These are phyloP conservation scores for Hydrolagus affinis DNA, from an alignment of 2,113 vertebrate species.

Conservation along the genomic window DNA sequence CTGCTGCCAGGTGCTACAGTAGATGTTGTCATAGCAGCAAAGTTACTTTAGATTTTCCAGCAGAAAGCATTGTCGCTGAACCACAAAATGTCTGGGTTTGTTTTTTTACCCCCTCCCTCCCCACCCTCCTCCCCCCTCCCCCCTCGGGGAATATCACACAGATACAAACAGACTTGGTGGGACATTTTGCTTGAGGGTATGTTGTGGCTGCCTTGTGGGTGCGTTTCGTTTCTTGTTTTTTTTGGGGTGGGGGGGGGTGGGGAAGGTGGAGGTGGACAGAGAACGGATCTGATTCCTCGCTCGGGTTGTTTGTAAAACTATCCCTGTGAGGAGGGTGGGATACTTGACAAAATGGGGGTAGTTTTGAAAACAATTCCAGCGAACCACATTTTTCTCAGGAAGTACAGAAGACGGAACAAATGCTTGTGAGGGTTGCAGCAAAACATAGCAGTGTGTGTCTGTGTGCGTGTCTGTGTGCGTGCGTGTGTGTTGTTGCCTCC, in stretches of 20 bases:
- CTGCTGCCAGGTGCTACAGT: neutral
- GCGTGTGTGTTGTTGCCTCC: too few relatives aligned
- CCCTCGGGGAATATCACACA: neutral
- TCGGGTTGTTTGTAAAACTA: conserved; percentile 7
- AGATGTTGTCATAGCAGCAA: neutral
- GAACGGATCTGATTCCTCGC: neutral
- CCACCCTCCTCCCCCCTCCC: neutral
- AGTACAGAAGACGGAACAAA: neutral
- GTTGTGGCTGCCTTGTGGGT: neutral
- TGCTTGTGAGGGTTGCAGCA: neutral
- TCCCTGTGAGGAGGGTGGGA: neutral
- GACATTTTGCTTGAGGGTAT: neutral
- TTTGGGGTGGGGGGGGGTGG: too few relatives aligned
- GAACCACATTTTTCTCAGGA: neutral
- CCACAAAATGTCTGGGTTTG: too few relatives aligned
- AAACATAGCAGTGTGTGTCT: too few relatives aligned
- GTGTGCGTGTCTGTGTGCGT: too few relatives aligned
- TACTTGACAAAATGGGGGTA: conserved; percentile 1
- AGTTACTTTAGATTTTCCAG: neutral
- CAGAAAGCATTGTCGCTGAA: neutral
- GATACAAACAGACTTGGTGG: neutral
- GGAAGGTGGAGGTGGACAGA: too few relatives aligned
- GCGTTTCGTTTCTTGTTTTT: neutral
- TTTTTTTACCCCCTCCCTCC: neutral
- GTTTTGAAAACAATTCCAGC: conserved; percentile 9